phyloP scores from a whole-genome alignment of 2,113 vertebrate genomes.

The Microtus pennsylvanicus region DNA sequence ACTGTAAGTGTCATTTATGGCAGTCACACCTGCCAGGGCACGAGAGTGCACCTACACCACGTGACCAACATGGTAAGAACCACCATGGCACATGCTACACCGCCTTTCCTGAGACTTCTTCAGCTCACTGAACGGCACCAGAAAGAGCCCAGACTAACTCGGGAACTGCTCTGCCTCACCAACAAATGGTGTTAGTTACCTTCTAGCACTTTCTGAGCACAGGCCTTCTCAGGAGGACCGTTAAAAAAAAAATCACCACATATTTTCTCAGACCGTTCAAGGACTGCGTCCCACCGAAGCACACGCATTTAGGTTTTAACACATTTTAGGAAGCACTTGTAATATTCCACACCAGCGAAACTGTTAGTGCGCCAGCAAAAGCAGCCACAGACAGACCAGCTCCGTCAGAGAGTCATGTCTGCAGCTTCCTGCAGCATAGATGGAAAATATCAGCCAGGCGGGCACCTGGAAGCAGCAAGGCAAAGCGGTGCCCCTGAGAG shows the following conservation, averaged over 20 bases:
- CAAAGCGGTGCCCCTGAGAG: not conserved
- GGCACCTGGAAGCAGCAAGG: not conserved
- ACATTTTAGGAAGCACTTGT: slow-evolving; percentile 31
- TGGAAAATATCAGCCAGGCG: not conserved
- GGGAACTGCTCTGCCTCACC: not conserved
- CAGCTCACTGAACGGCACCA: not conserved
- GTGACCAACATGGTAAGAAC: not conserved
- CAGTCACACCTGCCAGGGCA: not conserved
- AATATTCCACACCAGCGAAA: slow-evolving; percentile 68
- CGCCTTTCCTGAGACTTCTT: not conserved
- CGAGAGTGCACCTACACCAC: not conserved
- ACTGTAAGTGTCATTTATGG: not conserved
- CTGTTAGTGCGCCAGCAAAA: slow-evolving; percentile 56
- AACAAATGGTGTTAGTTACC: not conserved
- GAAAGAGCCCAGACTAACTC: not conserved
- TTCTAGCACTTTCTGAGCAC: not conserved
- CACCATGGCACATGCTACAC: not conserved
- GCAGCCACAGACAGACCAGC: not conserved
- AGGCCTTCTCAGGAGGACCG: not conserved
- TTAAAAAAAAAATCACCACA: not conserved
- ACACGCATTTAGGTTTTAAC: not conserved
- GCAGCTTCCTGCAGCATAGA: not conserved
- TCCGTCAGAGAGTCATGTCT: not conserved
- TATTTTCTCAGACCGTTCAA: not conserved
- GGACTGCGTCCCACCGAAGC: not conserved